A percentile compares a stretch with the other conserved stretches of the same genome.
Conservation (phyloP, 2,888 invertebrate genomes). For the Salpingus planirostris region DNA sequence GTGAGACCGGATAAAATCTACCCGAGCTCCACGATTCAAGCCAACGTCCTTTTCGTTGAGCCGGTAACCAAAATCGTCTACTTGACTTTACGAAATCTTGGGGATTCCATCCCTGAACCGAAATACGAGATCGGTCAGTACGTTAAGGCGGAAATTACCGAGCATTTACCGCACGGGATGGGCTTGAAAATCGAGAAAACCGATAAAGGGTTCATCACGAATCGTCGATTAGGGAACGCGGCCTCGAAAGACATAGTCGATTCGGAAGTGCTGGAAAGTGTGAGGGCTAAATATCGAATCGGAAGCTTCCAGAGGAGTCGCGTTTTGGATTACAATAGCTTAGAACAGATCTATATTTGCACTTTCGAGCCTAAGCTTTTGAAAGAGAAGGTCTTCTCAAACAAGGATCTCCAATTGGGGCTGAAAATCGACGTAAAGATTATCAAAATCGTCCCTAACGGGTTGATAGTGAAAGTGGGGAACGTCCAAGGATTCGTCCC, state of each 20-base stretch:
- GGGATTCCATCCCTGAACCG: conserved; percentile 14
- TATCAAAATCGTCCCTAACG: conserved; percentile 41
- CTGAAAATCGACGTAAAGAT: conserved; percentile 49
- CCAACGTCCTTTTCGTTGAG: conserved; percentile 58
- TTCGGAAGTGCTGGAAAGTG: conserved; percentile 33
- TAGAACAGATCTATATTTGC: conserved; percentile 59
- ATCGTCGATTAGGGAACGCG: conserved; percentile 28
- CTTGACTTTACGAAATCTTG: conserved; percentile 44
- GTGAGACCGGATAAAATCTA: conserved; percentile 32
- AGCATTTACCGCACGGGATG: conserved; percentile 21
- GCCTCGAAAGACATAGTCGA: conserved; percentile 27
- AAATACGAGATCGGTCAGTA: conserved; percentile 19
- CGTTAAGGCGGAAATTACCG: conserved; percentile 14
- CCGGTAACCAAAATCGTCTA: conserved; percentile 61
- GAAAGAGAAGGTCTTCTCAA: conserved; percentile 48
- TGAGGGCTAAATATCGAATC: conserved; percentile 44
- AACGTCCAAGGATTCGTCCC: conserved; percentile 50
- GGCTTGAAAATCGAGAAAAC: conserved; percentile 27
- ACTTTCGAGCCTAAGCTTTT: conserved; percentile 52
- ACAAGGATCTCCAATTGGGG: conserved; percentile 46
- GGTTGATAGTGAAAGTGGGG: conserved; percentile 46
- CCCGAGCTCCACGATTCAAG: conserved; percentile 46
- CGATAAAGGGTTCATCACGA: conserved; percentile 32
- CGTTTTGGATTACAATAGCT: conserved; percentile 55
- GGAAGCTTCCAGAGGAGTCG: conserved; percentile 46